These are phyloP conservation scores for Melanotaenia nigrans DNA, from an alignment of 2,797 vertebrate genomes.

Conservation along the genomic window DNA sequence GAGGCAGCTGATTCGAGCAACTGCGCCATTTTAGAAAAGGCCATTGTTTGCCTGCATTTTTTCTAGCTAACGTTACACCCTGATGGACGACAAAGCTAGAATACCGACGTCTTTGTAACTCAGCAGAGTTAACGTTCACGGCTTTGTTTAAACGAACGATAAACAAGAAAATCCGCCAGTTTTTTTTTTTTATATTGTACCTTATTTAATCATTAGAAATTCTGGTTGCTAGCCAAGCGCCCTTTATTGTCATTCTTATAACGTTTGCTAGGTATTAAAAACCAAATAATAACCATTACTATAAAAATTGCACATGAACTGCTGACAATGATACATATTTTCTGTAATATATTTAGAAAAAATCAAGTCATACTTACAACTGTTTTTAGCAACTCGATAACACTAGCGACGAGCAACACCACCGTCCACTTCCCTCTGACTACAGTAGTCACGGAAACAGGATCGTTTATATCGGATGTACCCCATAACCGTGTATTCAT, in stretches of 20 bases:
- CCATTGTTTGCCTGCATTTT: slow-evolving; percentile 2
- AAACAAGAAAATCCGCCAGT: too few species aligned
- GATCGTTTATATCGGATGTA: background rate
- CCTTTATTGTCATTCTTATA: background rate
- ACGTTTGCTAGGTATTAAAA: background rate
- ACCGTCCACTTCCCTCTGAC: background rate
- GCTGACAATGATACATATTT: too few species aligned
- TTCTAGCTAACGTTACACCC: background rate
- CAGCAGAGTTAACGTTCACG: background rate
- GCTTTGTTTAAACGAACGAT: background rate
- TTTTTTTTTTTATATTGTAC: background rate
- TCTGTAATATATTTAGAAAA: too few species aligned
- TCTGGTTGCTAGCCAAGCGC: background rate
- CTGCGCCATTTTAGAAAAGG: slow-evolving; percentile 10
- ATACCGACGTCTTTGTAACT: background rate
- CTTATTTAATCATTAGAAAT: background rate
- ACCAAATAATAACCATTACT: background rate
- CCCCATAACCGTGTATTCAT: background rate
- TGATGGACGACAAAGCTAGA: background rate
- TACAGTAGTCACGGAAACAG: background rate
- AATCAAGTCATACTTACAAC: background rate
- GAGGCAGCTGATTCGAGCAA: background rate
- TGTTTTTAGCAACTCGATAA: background rate
- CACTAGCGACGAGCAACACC: background rate
- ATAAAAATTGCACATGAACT: too few species aligned